Base-by-base conservation (phyloP, 2,113 vertebrate species). In the Hoplias malabaricus region DNA sequence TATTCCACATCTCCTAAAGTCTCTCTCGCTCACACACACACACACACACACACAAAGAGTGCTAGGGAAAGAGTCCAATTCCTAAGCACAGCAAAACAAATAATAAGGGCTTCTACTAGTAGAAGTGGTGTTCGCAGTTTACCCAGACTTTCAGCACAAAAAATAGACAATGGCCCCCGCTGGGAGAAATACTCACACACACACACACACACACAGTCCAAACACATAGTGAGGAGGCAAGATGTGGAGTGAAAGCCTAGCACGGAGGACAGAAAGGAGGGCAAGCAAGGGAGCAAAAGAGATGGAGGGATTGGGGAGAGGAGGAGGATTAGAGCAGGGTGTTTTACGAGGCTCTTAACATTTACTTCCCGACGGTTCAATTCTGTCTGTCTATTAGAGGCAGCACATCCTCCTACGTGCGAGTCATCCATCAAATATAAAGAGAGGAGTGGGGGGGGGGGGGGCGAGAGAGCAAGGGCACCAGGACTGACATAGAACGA, bases 281-380 rank as follows among this genome's bases (percentile, higher is more conserved):
- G 66, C 40, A 27, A 53, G 67, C 16, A 54, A 63, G 31, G 34
- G 34, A 75, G 67, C 70, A 69, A 75, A 80, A 63, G 54, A 77
- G 9, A 70, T 29, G 71, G 36, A 34, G 50, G 75, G 75, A 83
- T 82, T 25, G 82, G 73, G 76, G 73, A 77, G 84, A 72, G 71
- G 88, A 82, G 88, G 67, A 82, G 78, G 83, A 85, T 86, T 73
- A 84, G 85, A 83, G 88, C 84, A 85, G 84, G 82, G 70, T 66
- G 90, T 89, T 93, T 93, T 93, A 93, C 85, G 90, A 92, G 91
- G 91, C 90, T 88, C 87, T 93, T 92, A 93, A 91, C 90, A 92
- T 93, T 92, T 93, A 92, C 90, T 90, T 90, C 90, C 84, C 84
- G 82, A 89, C 85, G 87, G 88, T 91, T 93, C 91, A 90, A 91